Evolutionary conservation across 2,888 invertebrate species (phyloP).

Genomic region (Petrophora chlorosata): DNA sequence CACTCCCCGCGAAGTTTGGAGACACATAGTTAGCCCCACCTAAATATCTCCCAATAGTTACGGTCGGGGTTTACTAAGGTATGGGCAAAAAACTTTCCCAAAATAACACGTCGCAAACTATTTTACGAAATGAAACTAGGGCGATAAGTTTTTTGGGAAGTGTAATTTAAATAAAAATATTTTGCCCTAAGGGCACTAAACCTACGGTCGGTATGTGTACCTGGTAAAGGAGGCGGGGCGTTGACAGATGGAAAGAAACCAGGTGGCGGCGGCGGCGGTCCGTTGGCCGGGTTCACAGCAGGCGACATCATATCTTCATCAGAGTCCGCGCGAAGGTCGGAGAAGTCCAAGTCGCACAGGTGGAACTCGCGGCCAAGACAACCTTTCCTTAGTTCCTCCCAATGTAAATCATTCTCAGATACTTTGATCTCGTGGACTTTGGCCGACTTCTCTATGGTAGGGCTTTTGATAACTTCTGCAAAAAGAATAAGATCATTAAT

Average conservation of each 20-base stretch:
- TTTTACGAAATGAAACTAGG: too few species aligned
- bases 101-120: too few species aligned
- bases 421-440: slow-evolving; percentile 89
- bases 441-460: slow-evolving; percentile 86
- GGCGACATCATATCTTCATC: slow-evolving; percentile 91
- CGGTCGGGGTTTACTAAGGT: too few species aligned
- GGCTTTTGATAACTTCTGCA: slow-evolving; percentile 88
- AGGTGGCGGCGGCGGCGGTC: slow-evolving; percentile 92
- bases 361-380: slow-evolving; percentile 90
- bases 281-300: slow-evolving; percentile 85
- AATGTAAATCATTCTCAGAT: slow-evolving; percentile 96
- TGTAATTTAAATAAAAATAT: too few species aligned
- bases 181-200: too few species aligned
- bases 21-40: too few species aligned
- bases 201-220: too few species aligned
- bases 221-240: slow-evolving; percentile 79
- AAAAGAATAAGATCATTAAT: too few species aligned
- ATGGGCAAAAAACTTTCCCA: too few species aligned
- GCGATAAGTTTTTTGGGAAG: too few species aligned
- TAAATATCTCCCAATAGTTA: too few species aligned
- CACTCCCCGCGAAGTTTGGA: too few species aligned
- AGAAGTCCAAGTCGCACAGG: slow-evolving; percentile 98
- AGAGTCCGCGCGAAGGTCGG: slow-evolving; percentile 94
- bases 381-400: slow-evolving; percentile 93
- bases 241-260: slow-evolving; percentile 82